A percentile compares a stretch with the other conserved stretches of the same genome.
Conservation (phyloP, 2,113 vertebrate genomes). For the Neofelis nebulosa region DNA sequence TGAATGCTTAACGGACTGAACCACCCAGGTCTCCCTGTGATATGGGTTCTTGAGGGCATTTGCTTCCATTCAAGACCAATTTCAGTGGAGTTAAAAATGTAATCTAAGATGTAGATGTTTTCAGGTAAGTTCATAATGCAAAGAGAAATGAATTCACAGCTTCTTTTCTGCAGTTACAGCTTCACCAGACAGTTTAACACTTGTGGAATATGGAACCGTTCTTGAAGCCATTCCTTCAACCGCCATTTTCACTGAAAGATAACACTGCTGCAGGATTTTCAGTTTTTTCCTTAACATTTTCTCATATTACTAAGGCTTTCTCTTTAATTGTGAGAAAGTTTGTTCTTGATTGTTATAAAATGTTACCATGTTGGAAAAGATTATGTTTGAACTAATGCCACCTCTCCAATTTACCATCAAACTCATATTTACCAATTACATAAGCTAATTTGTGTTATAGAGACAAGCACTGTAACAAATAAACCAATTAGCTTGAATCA, state of each 20-base stretch:
- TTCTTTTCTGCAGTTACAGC: neutral
- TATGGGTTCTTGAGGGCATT: neutral
- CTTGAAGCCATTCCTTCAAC: neutral
- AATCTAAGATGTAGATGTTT: neutral
- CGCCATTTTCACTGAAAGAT: neutral
- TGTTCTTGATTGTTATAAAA: constrained; percentile 17
- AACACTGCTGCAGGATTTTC: neutral
- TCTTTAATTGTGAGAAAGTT: constrained; percentile 32
- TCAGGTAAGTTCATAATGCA: constrained; percentile 24
- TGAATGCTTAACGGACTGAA: too few relatives aligned
- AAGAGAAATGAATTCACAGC: neutral
- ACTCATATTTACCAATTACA: neutral
- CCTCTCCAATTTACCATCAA: neutral
- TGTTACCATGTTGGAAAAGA: neutral
- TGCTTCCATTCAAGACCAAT: neutral
- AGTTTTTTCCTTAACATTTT: constrained; percentile 25
- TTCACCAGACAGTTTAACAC: neutral
- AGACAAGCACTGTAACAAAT: neutral
- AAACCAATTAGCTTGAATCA: constrained; percentile 27
- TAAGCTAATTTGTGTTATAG: neutral
- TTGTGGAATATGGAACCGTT: neutral
- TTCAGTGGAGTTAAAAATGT: constrained; percentile 24
- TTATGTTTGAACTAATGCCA: constrained; percentile 20
- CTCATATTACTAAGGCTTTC: neutral
- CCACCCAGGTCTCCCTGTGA: neutral